Base-by-base conservation (phyloP, 2,113 vertebrate genomes). In the Callithrix jacchus region DNA sequence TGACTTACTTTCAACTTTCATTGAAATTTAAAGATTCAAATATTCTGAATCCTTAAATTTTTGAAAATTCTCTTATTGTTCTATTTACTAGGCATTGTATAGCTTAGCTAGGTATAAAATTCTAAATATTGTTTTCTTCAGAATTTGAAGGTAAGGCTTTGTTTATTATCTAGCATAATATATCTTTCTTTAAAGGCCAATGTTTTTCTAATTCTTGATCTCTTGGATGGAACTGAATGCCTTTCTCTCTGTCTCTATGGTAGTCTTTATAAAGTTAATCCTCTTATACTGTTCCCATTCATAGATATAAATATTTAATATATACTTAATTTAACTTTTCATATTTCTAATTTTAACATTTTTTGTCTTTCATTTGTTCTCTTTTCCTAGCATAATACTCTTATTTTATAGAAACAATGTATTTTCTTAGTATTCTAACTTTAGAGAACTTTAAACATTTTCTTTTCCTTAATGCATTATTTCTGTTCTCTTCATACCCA, bases 81-180 rank as follows among this genome's bases (percentile, higher is more conserved):
- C 68, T 80, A 1, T 45, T 66, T 80, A 35, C 49, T 11, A 25
- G 56, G 85, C 54, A 32, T 37, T 80, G 61, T 54, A 74, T 54
- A 88, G 23, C 45, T 80, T 91, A 47, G 54, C 64, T 93, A 74
- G 92, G 82, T 80, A 80, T 61, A 91, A 83, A 84, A 93, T 81
- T 74, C 32, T 70, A 5, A 35, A 35, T 27, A 35, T 25, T 49
- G 35, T 37, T 47, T 4, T 30, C 37, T 83, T 66, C 52, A 40
- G 8, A 79, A 16, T 58, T 37, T 52, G 30, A 64, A 49, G 35
- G 0, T 64, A 70, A 56, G 21, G 5, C 21, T 77, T 70, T 71
- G 12, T n/a, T 61, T 70, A 5, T n/a, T 40, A 27, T 49, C 14
- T 47, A 32, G 42, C 52, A 32, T 56, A 27, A 40, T 79, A 27